Base-by-base conservation (phyloP, 2,797 vertebrate genomes). In the Anguilla marmorata region DNA sequence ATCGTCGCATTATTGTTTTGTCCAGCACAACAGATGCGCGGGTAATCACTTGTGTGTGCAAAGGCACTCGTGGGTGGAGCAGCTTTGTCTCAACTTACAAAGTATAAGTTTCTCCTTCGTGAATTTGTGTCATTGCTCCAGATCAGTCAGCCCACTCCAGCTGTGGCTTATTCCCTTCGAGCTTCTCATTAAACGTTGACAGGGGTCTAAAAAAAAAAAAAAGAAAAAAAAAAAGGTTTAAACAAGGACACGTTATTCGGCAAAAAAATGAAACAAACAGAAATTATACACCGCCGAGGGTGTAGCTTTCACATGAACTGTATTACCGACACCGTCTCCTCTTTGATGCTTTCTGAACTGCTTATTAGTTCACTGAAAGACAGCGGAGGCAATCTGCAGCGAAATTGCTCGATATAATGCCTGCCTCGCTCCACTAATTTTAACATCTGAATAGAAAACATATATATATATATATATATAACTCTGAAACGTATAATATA, bases 41-140 rank as follows among this genome's bases (percentile, higher is more conserved):
- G 33, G 72, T 37, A 41, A 76, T 41, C 74, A 33, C 11, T 76
- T 6, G 33, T 1, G 30, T 14, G 12, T 33, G 37, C 37, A 41
- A 7, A 37, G 33, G 33, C 74, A 3, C 76, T 48, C 76, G 45
- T n/a, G 24, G 37, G 76, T 19, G 41, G 41, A 24, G 24, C 37
- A 8, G 21, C 72, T 76, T 37, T 41, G 72, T 76, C 72, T 30
- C 12, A 74, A 33, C 69, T 76, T 41, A 76, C 33, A 37, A 41
- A 76, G 74, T 76, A 16, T 76, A 45, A 80, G 76, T 80, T 80
- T 80, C 76, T 24, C 76, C 48, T 80, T 80, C 41, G 48, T 80
- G 37, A 80, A 48, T 48, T 80, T 80, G 2, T 48, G 7, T 80
- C 41, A n/a, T 7, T 21, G 14, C 76, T 24, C 3, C 48, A 41